These are phyloP conservation scores for Teleogryllus occipitalis DNA, from an alignment of 1,140 invertebrate species.

Conservation along the genomic window DNA sequence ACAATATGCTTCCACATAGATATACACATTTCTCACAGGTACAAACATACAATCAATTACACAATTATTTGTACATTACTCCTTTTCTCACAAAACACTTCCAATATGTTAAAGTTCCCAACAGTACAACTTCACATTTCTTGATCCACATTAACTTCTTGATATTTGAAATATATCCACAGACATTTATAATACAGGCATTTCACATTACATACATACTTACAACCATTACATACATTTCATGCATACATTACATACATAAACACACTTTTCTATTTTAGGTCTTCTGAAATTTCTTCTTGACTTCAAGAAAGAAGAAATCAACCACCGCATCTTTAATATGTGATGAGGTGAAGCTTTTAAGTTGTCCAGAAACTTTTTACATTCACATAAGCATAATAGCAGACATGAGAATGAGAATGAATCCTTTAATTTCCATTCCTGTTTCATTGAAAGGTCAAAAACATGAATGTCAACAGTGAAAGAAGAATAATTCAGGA, in stretches of 20 bases:
- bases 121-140: neutral
- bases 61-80: constrained; percentile 9
- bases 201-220: neutral
- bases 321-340: neutral
- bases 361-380: neutral
- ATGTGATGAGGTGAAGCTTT: neutral
- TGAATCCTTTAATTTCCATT: neutral
- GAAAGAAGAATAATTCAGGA: neutral
- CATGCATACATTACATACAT: neutral
- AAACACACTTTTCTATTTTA: neutral
- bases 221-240: neutral
- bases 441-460: neutral
- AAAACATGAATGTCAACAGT: neutral
- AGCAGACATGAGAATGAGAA: neutral
- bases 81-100: neutral
- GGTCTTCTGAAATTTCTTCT: neutral
- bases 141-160: neutral
- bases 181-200: neutral
- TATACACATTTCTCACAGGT: neutral
- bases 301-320: neutral
- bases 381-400: neutral
- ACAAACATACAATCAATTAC: constrained; percentile 8
- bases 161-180: neutral
- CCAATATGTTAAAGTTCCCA: neutral
- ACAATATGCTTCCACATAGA: neutral